These are phyloP conservation scores for Orestias chungarensis DNA, from an alignment of 2,797 vertebrate genomes.

Conservation along the genomic window DNA sequence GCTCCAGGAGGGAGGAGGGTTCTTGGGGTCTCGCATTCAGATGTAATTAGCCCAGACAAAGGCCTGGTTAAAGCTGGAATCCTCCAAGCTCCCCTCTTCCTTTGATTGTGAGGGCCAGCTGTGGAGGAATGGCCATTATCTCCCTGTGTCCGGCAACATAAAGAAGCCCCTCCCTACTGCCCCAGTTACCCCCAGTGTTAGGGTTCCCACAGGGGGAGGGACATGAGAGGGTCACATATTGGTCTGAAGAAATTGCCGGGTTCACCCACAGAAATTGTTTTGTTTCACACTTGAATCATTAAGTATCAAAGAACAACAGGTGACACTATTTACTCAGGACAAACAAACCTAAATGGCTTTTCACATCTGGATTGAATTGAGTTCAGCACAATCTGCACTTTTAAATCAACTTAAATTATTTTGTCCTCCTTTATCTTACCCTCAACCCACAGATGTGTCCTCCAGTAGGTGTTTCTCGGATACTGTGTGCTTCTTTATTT, in stretches of 20 bases:
- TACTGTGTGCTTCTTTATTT: constrained; percentile 25
- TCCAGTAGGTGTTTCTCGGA: constrained; percentile 21
- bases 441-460: background rate
- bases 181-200: constrained; percentile 61
- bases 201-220: constrained; percentile 79
- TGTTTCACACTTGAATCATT: constrained; percentile 47
- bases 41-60: constrained; percentile 95
- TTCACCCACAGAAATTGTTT: constrained; percentile 40
- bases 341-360: constrained; percentile 30
- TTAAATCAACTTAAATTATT: background rate
- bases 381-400: background rate
- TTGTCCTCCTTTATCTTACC: background rate
- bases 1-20: constrained; percentile 68
- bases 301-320: constrained; percentile 19
- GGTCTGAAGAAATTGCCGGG: constrained; percentile 59
- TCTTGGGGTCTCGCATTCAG: constrained; percentile 90
- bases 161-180: constrained; percentile 66
- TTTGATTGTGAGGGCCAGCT: constrained; percentile 85
- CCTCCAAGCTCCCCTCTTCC: constrained; percentile 79
- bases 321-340: constrained; percentile 29
- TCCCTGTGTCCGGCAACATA: constrained; percentile 77
- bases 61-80: constrained; percentile 93
- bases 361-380: constrained; percentile 32
- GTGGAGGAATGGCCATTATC: constrained; percentile 85
- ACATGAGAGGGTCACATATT: constrained; percentile 62